Evolutionary conservation across 2,113 vertebrate species (phyloP), one percentile per base, ranked within the genome.

Genomic region (Panthera tigris): DNA sequence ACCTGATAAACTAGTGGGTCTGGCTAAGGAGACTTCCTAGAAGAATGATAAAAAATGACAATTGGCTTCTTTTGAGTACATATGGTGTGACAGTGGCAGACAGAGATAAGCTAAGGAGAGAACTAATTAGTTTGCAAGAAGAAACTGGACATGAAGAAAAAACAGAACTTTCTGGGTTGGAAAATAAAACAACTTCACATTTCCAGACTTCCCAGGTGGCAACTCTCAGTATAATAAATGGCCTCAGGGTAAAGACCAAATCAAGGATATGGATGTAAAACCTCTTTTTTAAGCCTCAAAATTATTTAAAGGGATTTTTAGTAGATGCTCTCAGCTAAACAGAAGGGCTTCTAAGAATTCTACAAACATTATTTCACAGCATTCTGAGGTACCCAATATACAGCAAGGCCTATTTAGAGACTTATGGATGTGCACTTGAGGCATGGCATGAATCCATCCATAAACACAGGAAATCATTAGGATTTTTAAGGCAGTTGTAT

Each of bases 121-220:
- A 63, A 86, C 7, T 4, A 19, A 85, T 88, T 78, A n/a, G 21
- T 50, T 69, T 80, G 29, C 25, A 94, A 85, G 18, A 52, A 78
- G 80, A 94, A 93, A 91, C 88, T 45, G 71, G 63, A 83, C 23
- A 41, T 12, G 25, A 82, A 93, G 87, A 93, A 69, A 45, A 52
- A 19, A 45, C 45, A 71, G 73, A 25, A 15, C 41, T 89, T 82
- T 61, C n/a, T 65, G 61, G 55, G 5, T 9, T 73, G 16, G 45
- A 92, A 97, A 92, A 79, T 31, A 68, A 69, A 80, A 50, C 13
- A 39, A 66, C 13, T 87, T 92, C 10, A 48, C 16, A 33, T 89
- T 94, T 94, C 21, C 11, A 48, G 33, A 61, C 7, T 63, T 98
- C 78, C 23, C 31, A 83, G 61, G 63, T 92, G 68, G 61, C 21